phyloP scores from a whole-genome alignment of 2,797 vertebrate genomes.

The Loriculus beryllinus region DNA sequence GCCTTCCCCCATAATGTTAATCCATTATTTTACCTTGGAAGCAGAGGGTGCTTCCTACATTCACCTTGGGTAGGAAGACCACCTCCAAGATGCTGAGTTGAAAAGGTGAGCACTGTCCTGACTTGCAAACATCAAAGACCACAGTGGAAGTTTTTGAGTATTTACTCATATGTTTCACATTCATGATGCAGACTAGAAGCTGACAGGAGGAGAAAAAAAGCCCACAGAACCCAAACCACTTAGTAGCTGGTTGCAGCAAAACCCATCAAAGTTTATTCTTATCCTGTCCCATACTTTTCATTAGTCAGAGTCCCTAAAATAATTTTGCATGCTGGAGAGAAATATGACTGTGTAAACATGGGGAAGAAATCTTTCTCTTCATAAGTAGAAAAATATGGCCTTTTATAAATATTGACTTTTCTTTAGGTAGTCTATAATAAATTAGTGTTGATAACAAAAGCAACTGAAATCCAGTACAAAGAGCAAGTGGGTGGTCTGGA shows the following conservation, averaged over 20 bases:
- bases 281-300: neutral
- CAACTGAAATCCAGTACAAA: conserved; percentile 16
- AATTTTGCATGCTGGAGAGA: neutral
- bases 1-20: neutral
- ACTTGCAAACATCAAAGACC: conserved; percentile 14
- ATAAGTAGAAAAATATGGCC: neutral
- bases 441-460: conserved; percentile 20
- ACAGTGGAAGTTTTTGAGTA: conserved; percentile 23
- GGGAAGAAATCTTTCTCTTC: neutral
- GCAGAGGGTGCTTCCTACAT: neutral
- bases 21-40: neutral
- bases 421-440: conserved; percentile 36
- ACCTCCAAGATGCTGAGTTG: neutral
- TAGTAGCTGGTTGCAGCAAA: conserved; percentile 20
- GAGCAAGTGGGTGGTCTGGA: conserved; percentile 42
- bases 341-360: conserved; percentile 4
- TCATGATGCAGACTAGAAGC: conserved; percentile 7
- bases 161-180: conserved; percentile 60
- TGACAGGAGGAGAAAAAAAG: neutral
- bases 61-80: neutral
- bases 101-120: neutral
- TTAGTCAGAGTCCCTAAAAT: conserved; percentile 23
- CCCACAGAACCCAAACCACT: neutral
- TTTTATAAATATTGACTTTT: conserved; percentile 39
- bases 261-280: conserved; percentile 33